Evolutionary conservation across 35 echinoderm and acorn worm genomes (phyloP).

Genomic region (Lytechinus variegatus): DNA sequence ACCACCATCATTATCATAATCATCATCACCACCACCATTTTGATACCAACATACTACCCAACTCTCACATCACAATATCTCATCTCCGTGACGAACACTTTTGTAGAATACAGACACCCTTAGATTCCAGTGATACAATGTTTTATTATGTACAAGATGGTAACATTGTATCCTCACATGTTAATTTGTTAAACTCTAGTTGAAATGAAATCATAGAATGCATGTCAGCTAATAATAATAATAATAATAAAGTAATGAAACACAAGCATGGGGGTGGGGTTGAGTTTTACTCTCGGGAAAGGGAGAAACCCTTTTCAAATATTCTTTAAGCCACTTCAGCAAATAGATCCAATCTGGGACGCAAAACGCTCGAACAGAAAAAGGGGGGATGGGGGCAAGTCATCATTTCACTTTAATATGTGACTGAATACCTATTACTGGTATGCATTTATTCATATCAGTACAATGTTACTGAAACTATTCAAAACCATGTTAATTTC

Average conservation of each 20-base stretch:
- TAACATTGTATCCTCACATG: slow-evolving; percentile 39
- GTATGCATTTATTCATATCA: not conserved
- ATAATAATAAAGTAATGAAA: not conserved
- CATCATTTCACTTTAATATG: not conserved
- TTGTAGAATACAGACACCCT: not conserved
- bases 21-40: no score
- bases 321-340: not conserved
- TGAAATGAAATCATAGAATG: not conserved
- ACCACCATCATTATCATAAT: no score
- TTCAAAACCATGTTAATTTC: no score
- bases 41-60: no score
- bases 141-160: slow-evolving; percentile 40
- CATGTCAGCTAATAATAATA: not conserved
- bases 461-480: not conserved
- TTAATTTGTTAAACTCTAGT: not conserved
- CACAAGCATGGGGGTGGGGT: not conserved
- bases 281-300: not conserved
- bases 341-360: not conserved
- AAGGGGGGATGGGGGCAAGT: not conserved
- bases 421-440: not conserved
- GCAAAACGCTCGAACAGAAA: not conserved
- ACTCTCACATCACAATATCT: not conserved
- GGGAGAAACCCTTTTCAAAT: not conserved
- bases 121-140: slow-evolving; percentile 36
- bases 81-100: not conserved